Evolutionary conservation across 2,113 vertebrate genomes (phyloP).

Genomic region (Nothoprocta perdicaria): DNA sequence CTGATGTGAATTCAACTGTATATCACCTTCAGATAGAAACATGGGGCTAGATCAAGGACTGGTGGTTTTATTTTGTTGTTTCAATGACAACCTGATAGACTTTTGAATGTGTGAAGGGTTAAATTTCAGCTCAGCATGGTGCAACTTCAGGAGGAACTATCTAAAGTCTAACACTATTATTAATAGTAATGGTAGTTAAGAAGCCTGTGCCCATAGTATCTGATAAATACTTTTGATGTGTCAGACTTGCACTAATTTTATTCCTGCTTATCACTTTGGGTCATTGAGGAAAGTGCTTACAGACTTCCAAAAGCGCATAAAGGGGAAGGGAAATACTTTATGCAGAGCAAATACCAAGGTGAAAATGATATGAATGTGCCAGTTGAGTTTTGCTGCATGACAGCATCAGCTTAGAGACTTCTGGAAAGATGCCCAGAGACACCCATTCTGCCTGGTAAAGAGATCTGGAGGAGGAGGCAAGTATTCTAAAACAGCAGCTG

Average conservation of each 20-base stretch:
- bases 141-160: slow-evolving; percentile 6
- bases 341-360: neutral
- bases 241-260: neutral
- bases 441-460: neutral
- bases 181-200: neutral
- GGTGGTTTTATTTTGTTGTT: neutral
- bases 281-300: neutral
- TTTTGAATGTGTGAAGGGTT: slow-evolving; percentile 17
- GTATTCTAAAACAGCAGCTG: slow-evolving; percentile 12
- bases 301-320: neutral
- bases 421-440: slow-evolving; percentile 12
- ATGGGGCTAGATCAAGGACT: neutral
- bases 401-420: neutral
- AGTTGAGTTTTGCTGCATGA: neutral
- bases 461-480: slow-evolving; percentile 11
- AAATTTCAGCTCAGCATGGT: neutral
- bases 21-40: slow-evolving; percentile 47
- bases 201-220: neutral
- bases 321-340: neutral
- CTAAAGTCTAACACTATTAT: neutral
- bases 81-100: slow-evolving; percentile 4
- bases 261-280: neutral
- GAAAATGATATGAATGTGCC: neutral
- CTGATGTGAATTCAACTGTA: slow-evolving; percentile 38
- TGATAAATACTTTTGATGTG: neutral